Evolutionary conservation across 2,888 invertebrate species (phyloP).

Genomic region (Xiphydria camelus): DNA sequence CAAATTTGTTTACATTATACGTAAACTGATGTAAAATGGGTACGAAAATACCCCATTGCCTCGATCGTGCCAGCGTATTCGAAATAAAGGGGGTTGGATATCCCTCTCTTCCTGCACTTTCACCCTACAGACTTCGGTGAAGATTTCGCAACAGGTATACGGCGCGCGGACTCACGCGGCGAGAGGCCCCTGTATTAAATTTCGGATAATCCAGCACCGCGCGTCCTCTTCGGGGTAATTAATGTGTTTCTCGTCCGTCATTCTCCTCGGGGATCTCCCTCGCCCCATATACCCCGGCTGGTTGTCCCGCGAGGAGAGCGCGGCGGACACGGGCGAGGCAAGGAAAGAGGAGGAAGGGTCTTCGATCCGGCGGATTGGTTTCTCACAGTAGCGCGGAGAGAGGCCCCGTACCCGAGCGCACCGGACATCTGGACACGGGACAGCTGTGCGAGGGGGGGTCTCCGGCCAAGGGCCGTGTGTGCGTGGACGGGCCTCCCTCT

Average conservation of each 20-base stretch:
- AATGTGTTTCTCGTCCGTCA: slow-evolving; percentile 36
- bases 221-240: slow-evolving; percentile 41
- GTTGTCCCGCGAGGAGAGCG: neutral
- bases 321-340: neutral
- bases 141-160: slow-evolving; percentile 26
- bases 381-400: slow-evolving; percentile 41
- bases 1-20: too few species aligned
- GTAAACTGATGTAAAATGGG: too few species aligned
- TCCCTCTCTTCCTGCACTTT: too few species aligned
- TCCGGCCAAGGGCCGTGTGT: slow-evolving; percentile 1
- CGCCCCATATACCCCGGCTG: neutral
- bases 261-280: slow-evolving; percentile 26
- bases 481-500: slow-evolving; percentile 7
- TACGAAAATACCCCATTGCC: too few species aligned
- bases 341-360: slow-evolving; percentile 17
- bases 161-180: slow-evolving; percentile 21
- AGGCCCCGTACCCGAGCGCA: slow-evolving; percentile 31
- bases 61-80: too few species aligned
- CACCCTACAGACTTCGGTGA: slow-evolving; percentile 4
- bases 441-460: slow-evolving; percentile 37
- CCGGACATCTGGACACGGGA: slow-evolving; percentile 54
- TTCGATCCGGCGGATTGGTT: slow-evolving; percentile 30
- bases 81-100: too few species aligned
- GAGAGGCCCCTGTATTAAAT: slow-evolving; percentile 37
- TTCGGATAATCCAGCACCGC: slow-evolving; percentile 43